A percentile compares a stretch with the other conserved stretches of the same genome.
Evolutionary conservation across 2,888 invertebrate species (phyloP).

Genomic region (Hirudinaria manillensis): DNA sequence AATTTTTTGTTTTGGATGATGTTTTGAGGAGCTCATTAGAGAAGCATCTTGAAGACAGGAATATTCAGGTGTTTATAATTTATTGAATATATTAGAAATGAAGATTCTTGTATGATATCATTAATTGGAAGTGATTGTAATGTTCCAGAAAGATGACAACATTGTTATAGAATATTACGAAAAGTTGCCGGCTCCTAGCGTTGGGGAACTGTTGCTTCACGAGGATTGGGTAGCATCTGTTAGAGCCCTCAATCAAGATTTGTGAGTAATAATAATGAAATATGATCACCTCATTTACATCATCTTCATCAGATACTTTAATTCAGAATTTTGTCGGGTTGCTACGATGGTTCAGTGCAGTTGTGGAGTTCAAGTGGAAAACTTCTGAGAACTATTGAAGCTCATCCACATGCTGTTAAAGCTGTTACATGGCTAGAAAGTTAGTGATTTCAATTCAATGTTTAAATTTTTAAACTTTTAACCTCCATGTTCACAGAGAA

Average conservation of each 20-base stretch:
- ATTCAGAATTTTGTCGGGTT: conserved; percentile 21
- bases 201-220: conserved; percentile 83
- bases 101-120: not conserved
- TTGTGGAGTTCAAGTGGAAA: conserved; percentile 20
- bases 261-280: not conserved
- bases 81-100: not conserved
- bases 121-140: not conserved
- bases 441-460: conserved; percentile 11
- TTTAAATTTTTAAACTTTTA: not conserved
- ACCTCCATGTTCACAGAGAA: not conserved
- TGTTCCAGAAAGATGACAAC: not conserved
- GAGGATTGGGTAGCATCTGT: conserved; percentile 97
- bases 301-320: not conserved
- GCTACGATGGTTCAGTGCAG: conserved; percentile 19
- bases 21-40: conserved; percentile 70
- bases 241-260: conserved; percentile 51
- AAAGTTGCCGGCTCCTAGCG: conserved; percentile 81
- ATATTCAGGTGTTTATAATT: conserved; percentile 57
- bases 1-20: conserved; percentile 80
- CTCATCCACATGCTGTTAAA: conserved; percentile 16
- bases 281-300: not conserved
- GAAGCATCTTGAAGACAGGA: conserved; percentile 68
- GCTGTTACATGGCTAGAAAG: conserved; percentile 19
- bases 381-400: not conserved
- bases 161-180: conserved; percentile 76